Evolutionary conservation across 1,140 invertebrate species (phyloP), one percentile per base, ranked within the genome.

Genomic region (Caerostris extrusa): DNA sequence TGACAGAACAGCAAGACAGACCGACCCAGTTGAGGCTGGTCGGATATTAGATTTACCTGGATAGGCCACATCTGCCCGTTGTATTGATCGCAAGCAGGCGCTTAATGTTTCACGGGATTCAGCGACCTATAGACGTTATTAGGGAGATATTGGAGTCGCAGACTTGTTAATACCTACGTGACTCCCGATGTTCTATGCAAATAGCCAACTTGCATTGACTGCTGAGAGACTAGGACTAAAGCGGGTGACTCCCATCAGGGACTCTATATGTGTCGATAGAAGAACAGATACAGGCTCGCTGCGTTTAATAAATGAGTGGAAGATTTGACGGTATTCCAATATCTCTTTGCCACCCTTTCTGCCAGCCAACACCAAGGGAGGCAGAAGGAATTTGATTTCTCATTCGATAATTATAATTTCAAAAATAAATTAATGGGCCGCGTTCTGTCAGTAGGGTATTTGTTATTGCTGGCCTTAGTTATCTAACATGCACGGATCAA

Each of bases 161-260:
- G 87, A 93, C 92, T 93, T 93, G 92, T 93, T 93, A 93, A 93
- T 93, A 93, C 92, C 92, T 88, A 67, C 85, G 69, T 93, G 92
- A 93, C 92, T 93, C 55, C 85, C 58, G 58, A 93, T 93, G 92
- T 89, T 93, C 85, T 93, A 93, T 93, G 92, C 92, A 93, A 93
- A 93, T 93, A 93, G 83, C 91, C 91, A 83, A 91, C 90, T 91
- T 91, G 77, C 90, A 91, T 61, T 91, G 69, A 83, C 71, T 91
- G 81, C 69, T 77, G 8, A 81, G 89, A 56, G 89, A 77, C 89
- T 10, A 19, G 17, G 56, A 77, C 89, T 81, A 67, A 90, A 81
- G 90, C 34, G 81, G 90, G 12, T 61, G 19, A 53, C 56, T 71
- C 90, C 90, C 67, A 81, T 82, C 60, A 57, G 90, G 67, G 91